Conservation (phyloP, 1,140 invertebrate species). For the Mycetomoellerius zeteki region DNA sequence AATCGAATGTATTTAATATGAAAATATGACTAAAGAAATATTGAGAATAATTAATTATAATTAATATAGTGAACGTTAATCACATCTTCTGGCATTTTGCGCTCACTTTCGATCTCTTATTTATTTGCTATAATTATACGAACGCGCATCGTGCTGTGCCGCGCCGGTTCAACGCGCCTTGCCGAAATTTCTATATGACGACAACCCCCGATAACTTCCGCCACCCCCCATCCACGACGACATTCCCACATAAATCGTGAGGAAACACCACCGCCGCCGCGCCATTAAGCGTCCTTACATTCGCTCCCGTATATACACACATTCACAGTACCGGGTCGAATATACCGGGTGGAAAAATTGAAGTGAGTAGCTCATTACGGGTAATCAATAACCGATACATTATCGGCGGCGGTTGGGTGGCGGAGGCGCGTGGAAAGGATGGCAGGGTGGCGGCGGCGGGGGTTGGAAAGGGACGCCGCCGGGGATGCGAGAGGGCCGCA, state of each 20-base stretch:
- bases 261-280: conserved; percentile 26
- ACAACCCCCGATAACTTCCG: conserved; percentile 36
- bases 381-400: conserved; percentile 85
- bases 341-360: conserved; percentile 67
- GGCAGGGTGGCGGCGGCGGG: not conserved
- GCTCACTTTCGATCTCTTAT: not conserved
- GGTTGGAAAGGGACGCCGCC: conserved; percentile 42
- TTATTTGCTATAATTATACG: conserved; percentile 15
- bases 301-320: conserved; percentile 23
- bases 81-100: not conserved
- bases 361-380: conserved; percentile 81
- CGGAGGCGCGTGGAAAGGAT: not conserved
- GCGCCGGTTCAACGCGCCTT: not conserved
- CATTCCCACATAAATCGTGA: conserved; percentile 50
- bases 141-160: not conserved
- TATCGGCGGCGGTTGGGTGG: conserved; percentile 70
- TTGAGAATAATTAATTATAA: not conserved
- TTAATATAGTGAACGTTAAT: not conserved
- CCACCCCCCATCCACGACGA: not conserved
- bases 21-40: not conserved
- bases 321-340: conserved; percentile 16
- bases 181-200: conserved; percentile 37
- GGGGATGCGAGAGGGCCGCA: conserved; percentile 63
- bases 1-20: not conserved
- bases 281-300: conserved; percentile 58